phyloP scores from a whole-genome alignment of 2,888 invertebrate genomes.

The Ditula angustiorana region DNA sequence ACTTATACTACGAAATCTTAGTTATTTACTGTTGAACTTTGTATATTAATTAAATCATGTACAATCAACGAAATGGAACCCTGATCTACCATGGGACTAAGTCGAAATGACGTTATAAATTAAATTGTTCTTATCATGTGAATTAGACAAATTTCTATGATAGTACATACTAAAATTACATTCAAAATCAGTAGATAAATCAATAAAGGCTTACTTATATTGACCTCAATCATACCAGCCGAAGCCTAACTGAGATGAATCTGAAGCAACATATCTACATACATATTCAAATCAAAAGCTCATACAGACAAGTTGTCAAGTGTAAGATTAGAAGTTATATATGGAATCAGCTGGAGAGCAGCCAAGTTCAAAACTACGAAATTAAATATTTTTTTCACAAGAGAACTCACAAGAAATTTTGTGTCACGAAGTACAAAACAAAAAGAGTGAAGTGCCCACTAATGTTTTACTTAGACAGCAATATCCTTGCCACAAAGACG shows the following conservation, averaged over 20 bases:
- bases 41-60: too few relatives aligned
- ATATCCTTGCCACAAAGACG: conserved; percentile 5
- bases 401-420: conserved; percentile 31
- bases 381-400: conserved; percentile 57
- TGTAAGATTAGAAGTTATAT: conserved; percentile 65
- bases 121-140: too few relatives aligned
- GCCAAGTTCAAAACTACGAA: conserved; percentile 64
- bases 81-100: too few relatives aligned
- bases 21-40: too few relatives aligned
- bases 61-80: too few relatives aligned
- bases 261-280: conserved; percentile 22
- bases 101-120: too few relatives aligned
- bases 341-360: conserved; percentile 63
- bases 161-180: too few relatives aligned
- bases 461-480: not conserved
- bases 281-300: conserved; percentile 38
- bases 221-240: not conserved
- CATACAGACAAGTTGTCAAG: conserved; percentile 49
- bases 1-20: too few relatives aligned
- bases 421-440: conserved; percentile 6
- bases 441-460: not conserved
- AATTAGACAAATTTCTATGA: too few relatives aligned
- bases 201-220: not conserved
- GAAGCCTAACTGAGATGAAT: conserved; percentile 17
- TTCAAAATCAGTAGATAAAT: too few relatives aligned